Evolutionary conservation across 2,888 invertebrate genomes (phyloP).

Genomic region (Nymphalis polychloros): DNA sequence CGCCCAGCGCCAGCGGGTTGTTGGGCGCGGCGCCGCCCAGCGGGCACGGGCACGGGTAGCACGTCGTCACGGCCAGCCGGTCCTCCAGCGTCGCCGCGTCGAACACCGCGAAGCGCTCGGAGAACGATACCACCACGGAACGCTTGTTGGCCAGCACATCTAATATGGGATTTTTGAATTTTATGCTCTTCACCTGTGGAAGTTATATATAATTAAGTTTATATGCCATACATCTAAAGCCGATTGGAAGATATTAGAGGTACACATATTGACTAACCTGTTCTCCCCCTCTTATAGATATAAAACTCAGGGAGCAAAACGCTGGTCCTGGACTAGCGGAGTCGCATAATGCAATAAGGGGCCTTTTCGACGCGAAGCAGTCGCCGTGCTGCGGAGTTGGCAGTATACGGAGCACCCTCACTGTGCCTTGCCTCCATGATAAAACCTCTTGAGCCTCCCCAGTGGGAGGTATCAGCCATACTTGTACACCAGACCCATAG

Average conservation of each 20-base stretch:
- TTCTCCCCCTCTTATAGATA: conserved; percentile 91
- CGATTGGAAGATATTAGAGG: too few relatives aligned
- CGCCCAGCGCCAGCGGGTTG: conserved; percentile 94
- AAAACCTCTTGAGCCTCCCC: conserved; percentile 97
- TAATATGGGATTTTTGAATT: conserved; percentile 94
- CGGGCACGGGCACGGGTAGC: conserved; percentile 92
- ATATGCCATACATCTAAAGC: too few relatives aligned
- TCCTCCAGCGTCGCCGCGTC: conserved; percentile 94
- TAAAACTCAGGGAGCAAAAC: conserved; percentile 90
- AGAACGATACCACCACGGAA: conserved; percentile 93
- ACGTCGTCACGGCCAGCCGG: conserved; percentile 92
- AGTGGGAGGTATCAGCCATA: conserved; percentile 92
- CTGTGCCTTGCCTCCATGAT: conserved; percentile 96
- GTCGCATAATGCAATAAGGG: conserved; percentile 95
- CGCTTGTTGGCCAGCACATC: conserved; percentile 94
- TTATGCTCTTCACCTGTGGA: conserved; percentile 90
- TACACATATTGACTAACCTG: conserved; percentile 73
- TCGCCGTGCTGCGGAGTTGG: conserved; percentile 90
- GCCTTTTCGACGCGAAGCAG: conserved; percentile 89
- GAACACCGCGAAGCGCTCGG: conserved; percentile 94
- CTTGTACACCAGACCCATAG: conserved; percentile 82
- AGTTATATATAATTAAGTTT: background rate
- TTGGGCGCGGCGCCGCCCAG: conserved; percentile 68
- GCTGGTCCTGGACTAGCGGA: conserved; percentile 89
- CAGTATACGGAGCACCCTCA: conserved; percentile 90